Conservation (phyloP, 2,888 invertebrate species). For the Meteorus cinctellus region DNA sequence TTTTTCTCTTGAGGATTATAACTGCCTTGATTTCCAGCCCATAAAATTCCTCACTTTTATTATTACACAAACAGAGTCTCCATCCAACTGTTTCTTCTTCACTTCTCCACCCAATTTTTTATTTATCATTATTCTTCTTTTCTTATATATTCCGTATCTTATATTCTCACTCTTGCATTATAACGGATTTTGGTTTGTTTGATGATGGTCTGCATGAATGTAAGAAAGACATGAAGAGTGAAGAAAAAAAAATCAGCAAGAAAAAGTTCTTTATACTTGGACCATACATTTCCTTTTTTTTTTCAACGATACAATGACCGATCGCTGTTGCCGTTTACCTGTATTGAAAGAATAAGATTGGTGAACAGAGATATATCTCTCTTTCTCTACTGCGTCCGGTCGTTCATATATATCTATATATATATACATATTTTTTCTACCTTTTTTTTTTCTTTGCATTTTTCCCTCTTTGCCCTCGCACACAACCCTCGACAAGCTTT, state of each 20-base stretch:
- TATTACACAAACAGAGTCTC: too few relatives aligned
- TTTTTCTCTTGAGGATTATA: too few relatives aligned
- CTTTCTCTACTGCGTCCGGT: background rate
- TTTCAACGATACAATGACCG: constrained; percentile 16
- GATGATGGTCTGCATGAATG: background rate
- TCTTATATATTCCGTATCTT: too few relatives aligned
- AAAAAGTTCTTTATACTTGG: constrained; percentile 7
- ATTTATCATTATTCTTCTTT: too few relatives aligned
- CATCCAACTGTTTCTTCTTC: too few relatives aligned
- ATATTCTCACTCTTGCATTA: too few relatives aligned
- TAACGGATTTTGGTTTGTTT: constrained; percentile 12
- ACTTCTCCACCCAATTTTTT: too few relatives aligned
- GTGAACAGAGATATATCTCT: constrained; percentile 21
- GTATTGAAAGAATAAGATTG: background rate
- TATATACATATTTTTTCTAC: background rate
- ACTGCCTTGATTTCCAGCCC: too few relatives aligned
- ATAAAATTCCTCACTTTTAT: too few relatives aligned
- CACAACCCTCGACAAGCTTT: constrained; percentile 37
- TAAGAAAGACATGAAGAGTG: constrained; percentile 2
- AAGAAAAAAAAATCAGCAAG: background rate
- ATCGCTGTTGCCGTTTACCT: constrained; percentile 28
- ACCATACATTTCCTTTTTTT: background rate
- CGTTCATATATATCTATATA: background rate
- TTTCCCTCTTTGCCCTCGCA: constrained; percentile 27
- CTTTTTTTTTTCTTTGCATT: constrained; percentile 26